Base-by-base conservation (phyloP, 2,888 invertebrate species). In the Brenthis daphne region DNA sequence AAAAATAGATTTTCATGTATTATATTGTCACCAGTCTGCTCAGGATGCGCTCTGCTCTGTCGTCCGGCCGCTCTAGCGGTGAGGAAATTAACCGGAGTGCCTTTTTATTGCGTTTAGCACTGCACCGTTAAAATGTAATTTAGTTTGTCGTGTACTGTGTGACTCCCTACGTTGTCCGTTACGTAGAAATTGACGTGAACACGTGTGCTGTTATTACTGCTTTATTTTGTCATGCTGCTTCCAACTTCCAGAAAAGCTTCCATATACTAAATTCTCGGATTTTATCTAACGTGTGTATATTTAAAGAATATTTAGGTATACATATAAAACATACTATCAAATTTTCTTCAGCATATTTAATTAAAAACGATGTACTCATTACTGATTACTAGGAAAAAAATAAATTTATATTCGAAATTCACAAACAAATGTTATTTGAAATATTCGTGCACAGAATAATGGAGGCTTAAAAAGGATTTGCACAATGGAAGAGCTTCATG, bases 91-190 rank as follows among this genome's bases (percentile, higher is more conserved):
- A 79, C 81, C 79, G 78, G 86, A 86, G 86, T 87, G 88, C 82
- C 84, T 86, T 87, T 85, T 88, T 87, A 88, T 88, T 88, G 83
- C 83, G 80, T 85, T 84, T 85, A 80, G 84, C 84, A 78, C 77
- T 68, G 78, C 75, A 78, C 76, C 75, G 79, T 79, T 82, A 78
- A 82, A 84, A 82, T 81, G 79, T 82, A 82, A 83, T 83, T 82
- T 79, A 77, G 74, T 33, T 48, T 67, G 55, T 50, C 61, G 64
- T 60, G 58, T 56, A 33, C 29, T 43, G 37, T 77, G 72, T 71
- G 71, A 71, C 71, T 66, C 64, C 65, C 53, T 64, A 54, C 64
- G 67, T 65, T 60, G 69, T 60, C 61, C 53, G 68, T 66, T 70
- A 64, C 68, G 47, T 67, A 50, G 66, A 71, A 64, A 74, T 73